A percentile compares a stretch with the other conserved stretches of the same genome.
phyloP scores from a whole-genome alignment of 1,140 invertebrate species.

The Coelopa frigida region DNA sequence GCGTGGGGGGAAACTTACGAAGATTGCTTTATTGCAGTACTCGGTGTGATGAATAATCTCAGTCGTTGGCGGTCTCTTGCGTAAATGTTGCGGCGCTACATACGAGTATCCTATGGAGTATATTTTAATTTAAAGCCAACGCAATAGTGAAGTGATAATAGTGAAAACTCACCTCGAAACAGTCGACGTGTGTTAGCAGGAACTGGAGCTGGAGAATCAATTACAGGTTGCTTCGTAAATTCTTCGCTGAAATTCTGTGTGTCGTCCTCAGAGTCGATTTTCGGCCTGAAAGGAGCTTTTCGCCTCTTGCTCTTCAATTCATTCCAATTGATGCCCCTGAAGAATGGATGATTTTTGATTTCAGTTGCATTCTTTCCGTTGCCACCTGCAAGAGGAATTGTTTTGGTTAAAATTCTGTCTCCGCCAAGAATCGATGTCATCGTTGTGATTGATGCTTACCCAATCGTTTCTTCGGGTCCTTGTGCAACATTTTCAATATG shows the following conservation, averaged over 20 bases:
- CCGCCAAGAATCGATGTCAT: neutral
- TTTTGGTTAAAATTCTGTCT: no score
- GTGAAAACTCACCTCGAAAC: constrained; percentile 81
- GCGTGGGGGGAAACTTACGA: constrained; percentile 14
- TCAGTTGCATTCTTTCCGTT: constrained; percentile 72
- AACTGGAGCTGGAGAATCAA: constrained; percentile 83
- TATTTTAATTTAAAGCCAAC: constrained; percentile 6
- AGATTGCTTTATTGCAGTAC: constrained; percentile 27
- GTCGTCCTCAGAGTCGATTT: constrained; percentile 76
- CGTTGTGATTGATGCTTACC: constrained; percentile 33
- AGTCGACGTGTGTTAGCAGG: constrained; percentile 80
- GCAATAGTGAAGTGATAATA: constrained; percentile 12
- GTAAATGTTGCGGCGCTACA: constrained; percentile 76
- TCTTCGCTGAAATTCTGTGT: constrained; percentile 94
- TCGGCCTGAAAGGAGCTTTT: constrained; percentile 73
- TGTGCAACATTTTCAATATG: constrained; percentile 69
- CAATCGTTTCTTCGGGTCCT: constrained; percentile 77
- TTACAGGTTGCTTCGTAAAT: constrained; percentile 83
- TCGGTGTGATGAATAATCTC: constrained; percentile 29
- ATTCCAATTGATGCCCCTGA: constrained; percentile 71
- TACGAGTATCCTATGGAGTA: constrained; percentile 89
- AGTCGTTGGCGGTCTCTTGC: constrained; percentile 29
- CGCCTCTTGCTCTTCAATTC: constrained; percentile 65
- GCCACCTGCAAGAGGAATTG: constrained; percentile 48
- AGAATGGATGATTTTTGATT: constrained; percentile 81